Base-by-base conservation (phyloP, 2,797 vertebrate species). In the Molossus alvarezi region DNA sequence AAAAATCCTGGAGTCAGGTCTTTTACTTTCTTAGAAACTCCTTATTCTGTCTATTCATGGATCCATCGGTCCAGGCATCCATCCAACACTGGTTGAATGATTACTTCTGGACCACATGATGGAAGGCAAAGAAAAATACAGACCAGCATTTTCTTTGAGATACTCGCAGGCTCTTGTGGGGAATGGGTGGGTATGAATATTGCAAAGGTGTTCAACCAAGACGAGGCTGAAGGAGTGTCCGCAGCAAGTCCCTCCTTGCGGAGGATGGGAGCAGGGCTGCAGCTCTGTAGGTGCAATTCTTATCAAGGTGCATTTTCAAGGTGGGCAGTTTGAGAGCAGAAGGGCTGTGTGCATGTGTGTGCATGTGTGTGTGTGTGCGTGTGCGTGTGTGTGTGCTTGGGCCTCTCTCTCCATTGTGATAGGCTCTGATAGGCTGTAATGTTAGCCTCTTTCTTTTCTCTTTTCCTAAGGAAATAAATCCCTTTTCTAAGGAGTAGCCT, bases 21-120 rank as follows among this genome's bases (percentile, higher is more conserved):
- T 93, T 90, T 60, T 58, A 1, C 48, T 92, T 95, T 80, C 73
- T 94, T 87, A 77, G 72, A 81, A 69, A 48, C 29, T 83, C 33
- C 51, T 37, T 91, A 41, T 89, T 94, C 29, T 81, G 23, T 84
- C 41, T 53, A 55, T 48, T 4, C 29, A 5, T 79, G 45, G 48
- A 85, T 48, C 17, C 17, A 10, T 12, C 77, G 51, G 83, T 51
- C 8, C 9, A 91, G 65, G 37, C 8, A 37, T 71, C 37, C 67
- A 45, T 41, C 55, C 27, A 60, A 11, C n/a, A 51, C 57, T 45
- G 57, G 51, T 60, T 13, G 29, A 90, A 41, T 67, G 48, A 45
- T 20, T 92, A 1, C 86, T 55, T 48, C 72, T 73, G 65, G 72
- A 12, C 7, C 80, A 65, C 3, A 12, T 27, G 51, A 60, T 58